Evolutionary conservation across 2,113 vertebrate species (phyloP), one percentile per base, ranked within the genome.

Genomic region (Mixornis gularis): DNA sequence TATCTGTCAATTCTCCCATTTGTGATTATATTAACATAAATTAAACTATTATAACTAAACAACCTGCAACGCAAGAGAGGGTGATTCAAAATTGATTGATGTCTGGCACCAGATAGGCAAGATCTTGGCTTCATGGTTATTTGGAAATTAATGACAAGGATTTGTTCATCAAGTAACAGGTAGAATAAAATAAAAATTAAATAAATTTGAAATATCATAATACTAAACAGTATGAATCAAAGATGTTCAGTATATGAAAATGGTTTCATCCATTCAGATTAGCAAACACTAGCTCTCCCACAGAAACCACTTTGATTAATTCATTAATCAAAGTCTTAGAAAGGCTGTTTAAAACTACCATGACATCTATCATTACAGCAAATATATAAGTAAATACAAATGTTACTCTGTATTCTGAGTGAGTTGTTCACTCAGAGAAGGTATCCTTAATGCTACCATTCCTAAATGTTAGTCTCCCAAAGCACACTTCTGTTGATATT

Each of bases 11-110:
- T 59, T 65, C 48, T 92, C n/a, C 65, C 52, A 60, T 59, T 63
- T 83, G n/a, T 79, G 87, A 93, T 63, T 92, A 55, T 51, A 94
- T 91, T 90, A 82, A 41, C 86, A 68, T 85, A 95, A 84, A 87
- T 56, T 70, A 80, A 68, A 64, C 51, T 73, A 68, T 62, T 74
- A 58, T 60, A 93, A 87, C 43, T 63, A 89, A 88, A 81, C 25
- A 68, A 92, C 49, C 51, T 85, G 32, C 77, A 73, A 80, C 83
- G 9, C 77, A 88, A 43, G 29, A 93, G 12, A 66, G 29, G 73
- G 64, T 82, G 76, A 94, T 32, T 87, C 73, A 30, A 73, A 87
- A 79, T 12, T 89, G 41, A 84, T 55, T 92, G 74, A 85, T 68
- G 49, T 60, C 87, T 91, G 64, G 62, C 46, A 95, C 59, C 62